A percentile compares a stretch with the other conserved stretches of the same genome.
Evolutionary conservation across 2,797 vertebrate species (phyloP).

Genomic region (Trichosurus vulpecula): DNA sequence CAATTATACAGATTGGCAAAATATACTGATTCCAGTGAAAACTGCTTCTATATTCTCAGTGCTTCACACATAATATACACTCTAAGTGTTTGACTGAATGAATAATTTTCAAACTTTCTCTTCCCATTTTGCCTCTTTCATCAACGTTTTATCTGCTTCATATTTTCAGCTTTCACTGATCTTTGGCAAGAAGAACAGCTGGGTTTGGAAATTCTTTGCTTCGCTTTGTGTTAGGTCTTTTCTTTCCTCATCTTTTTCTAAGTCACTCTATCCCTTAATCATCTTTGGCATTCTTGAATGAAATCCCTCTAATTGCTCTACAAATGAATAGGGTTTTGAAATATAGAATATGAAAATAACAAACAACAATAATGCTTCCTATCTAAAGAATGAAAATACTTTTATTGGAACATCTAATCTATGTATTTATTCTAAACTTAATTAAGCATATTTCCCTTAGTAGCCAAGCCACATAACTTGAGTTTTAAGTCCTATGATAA

Average conservation of each 20-base stretch:
- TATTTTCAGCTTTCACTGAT: neutral
- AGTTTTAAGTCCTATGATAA: neutral
- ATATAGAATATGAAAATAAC: conserved; percentile 9
- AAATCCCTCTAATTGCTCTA: neutral
- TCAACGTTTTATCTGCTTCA: neutral
- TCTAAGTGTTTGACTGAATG: conserved; percentile 33
- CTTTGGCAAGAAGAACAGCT: conserved; percentile 31
- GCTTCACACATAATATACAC: neutral
- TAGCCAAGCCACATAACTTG: neutral
- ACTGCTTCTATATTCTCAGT: conserved; percentile 15
- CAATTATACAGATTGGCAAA: conserved; percentile 38
- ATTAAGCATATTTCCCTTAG: conserved; percentile 20
- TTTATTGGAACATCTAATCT: conserved; percentile 17
- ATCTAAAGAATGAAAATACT: conserved; percentile 22
- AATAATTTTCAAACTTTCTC: conserved; percentile 29
- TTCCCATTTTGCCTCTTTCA: conserved; percentile 24
- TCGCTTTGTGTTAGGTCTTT: neutral
- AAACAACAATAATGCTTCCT: conserved; percentile 7
- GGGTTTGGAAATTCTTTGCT: neutral
- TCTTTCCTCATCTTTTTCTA: neutral
- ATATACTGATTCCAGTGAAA: neutral
- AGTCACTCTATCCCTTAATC: neutral
- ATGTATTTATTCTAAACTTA: conserved; percentile 18
- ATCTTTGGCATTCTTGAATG: neutral
- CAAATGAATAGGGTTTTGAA: conserved; percentile 26